Evolutionary conservation across 2,888 invertebrate genomes (phyloP), one percentile per base, ranked within the genome.

Genomic region (Melipona bicolor): DNA sequence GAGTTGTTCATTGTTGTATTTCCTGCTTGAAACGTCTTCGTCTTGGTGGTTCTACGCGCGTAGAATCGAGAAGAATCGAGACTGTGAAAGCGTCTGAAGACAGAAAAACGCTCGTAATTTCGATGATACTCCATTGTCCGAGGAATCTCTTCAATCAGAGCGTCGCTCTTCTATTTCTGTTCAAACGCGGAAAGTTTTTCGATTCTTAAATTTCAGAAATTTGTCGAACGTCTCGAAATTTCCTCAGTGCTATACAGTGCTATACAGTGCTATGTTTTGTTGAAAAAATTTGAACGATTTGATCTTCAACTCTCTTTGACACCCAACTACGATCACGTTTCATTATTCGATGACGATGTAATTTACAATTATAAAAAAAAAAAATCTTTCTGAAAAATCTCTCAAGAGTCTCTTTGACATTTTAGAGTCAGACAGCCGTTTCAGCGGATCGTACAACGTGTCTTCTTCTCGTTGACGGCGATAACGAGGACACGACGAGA

Each of bases 401-500:
- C 43, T 9, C 43, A 43, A 43, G 11, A 43, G 43, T 43, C 43
- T 43, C 43, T 43, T 43, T 43, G 11, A 43, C 9, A 43, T 43
- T 43, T 56, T n/a, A n/a, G 5, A 24, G 13, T n/a, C n/a, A n/a
- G n/a, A 15, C 56, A n/a, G 15, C 15, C 56, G 15, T n/a, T 56
- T 59, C 11, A 59, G 24, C 24, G 15, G 15, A n/a, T 4, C 2
- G n/a, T 59, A 1, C n/a, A 15, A 56, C 56, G 21, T 54, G 56
- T 56, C 50, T 75, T 56, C 50, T 75, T 59, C 68, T 49, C 19
- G 71, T 49, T 49, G 21, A 19, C 3, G 50, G 32, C n/a, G 59
- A 76, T 43, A 72, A 79, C 71, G n/a, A 64, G n/a, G 36, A 65
- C 52, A 43, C 19, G 59, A 56, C 17, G 21, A 32, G 59, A 24